These are phyloP conservation scores for Lathamus discolor DNA, from an alignment of 2,113 vertebrate genomes.

Conservation along the genomic window DNA sequence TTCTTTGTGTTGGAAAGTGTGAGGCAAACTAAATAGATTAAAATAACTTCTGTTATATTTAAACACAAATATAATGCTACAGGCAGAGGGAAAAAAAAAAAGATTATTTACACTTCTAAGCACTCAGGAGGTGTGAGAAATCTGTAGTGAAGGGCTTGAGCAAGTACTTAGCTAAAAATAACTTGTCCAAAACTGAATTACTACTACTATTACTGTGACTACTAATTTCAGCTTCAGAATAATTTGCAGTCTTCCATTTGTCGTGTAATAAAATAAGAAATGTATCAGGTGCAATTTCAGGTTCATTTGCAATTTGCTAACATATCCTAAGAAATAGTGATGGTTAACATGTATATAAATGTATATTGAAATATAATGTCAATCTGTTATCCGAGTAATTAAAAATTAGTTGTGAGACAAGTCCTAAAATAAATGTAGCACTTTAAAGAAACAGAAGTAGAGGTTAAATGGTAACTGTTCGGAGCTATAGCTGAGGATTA, in stretches of 20 bases:
- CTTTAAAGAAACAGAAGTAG: neutral
- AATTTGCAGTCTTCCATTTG: neutral
- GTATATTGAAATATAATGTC: neutral
- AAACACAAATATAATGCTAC: conserved; percentile 42
- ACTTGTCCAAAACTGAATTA: conserved; percentile 30
- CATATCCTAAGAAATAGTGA: neutral
- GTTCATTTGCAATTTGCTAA: neutral
- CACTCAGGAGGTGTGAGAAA: conserved; percentile 29
- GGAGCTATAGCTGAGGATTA: neutral
- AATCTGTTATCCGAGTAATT: conserved; percentile 16
- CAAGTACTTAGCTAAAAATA: conserved; percentile 48
- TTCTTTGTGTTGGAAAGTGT: conserved; percentile 52
- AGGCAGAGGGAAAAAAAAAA: neutral
- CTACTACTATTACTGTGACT: conserved; percentile 9
- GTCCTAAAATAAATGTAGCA: neutral
- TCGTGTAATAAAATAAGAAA: neutral
- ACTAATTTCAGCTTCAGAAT: conserved; percentile 31
- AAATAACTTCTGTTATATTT: conserved; percentile 45
- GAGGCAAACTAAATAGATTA: conserved; percentile 34
- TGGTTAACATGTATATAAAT: neutral
- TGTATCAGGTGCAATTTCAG: neutral
- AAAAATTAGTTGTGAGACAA: conserved; percentile 2
- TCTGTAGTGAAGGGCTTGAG: conserved; percentile 24
- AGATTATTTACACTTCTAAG: conserved; percentile 21
- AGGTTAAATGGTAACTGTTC: neutral